Evolutionary conservation across 2,888 invertebrate genomes (phyloP).

Genomic region (Amphipoea oculea): DNA sequence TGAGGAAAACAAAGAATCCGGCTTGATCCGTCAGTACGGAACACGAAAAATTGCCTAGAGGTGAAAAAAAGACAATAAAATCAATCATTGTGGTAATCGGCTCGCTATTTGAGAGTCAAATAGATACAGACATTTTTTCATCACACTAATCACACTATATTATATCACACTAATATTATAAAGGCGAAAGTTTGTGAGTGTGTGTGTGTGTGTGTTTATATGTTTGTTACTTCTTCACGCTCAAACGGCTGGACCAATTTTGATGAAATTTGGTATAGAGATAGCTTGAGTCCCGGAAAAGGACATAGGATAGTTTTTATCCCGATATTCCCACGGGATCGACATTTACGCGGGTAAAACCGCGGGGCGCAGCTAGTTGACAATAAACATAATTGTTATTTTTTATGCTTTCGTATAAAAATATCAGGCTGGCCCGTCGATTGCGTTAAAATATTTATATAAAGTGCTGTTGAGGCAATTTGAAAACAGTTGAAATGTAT

Average conservation of each 20-base stretch:
- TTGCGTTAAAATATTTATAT: constrained; percentile 50
- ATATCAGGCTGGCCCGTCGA: constrained; percentile 24
- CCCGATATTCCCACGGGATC: too few relatives aligned
- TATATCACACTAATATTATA: too few relatives aligned
- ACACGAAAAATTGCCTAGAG: constrained; percentile 36
- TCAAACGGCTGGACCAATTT: too few relatives aligned
- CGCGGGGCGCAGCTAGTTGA: too few relatives aligned
- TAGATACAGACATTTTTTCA: constrained; percentile 38
- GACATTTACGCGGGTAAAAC: too few relatives aligned
- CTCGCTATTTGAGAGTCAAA: constrained; percentile 22
- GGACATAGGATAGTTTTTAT: too few relatives aligned
- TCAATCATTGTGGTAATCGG: constrained; percentile 31
- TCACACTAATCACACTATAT: too few relatives aligned
- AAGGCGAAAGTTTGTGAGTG: too few relatives aligned
- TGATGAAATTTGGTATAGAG: too few relatives aligned
- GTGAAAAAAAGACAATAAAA: constrained; percentile 41
- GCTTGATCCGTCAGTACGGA: constrained; percentile 45
- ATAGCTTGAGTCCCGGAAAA: too few relatives aligned
- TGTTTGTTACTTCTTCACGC: too few relatives aligned
- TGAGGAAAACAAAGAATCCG: constrained; percentile 51
- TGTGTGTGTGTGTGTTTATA: too few relatives aligned
- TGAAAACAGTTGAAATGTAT: constrained; percentile 53
- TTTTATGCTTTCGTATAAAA: constrained; percentile 33
- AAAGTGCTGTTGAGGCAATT: constrained; percentile 46
- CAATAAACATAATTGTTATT: constrained; percentile 41